These are phyloP conservation scores for Sturmia bella DNA, from an alignment of 2,888 invertebrate genomes.

Conservation along the genomic window DNA sequence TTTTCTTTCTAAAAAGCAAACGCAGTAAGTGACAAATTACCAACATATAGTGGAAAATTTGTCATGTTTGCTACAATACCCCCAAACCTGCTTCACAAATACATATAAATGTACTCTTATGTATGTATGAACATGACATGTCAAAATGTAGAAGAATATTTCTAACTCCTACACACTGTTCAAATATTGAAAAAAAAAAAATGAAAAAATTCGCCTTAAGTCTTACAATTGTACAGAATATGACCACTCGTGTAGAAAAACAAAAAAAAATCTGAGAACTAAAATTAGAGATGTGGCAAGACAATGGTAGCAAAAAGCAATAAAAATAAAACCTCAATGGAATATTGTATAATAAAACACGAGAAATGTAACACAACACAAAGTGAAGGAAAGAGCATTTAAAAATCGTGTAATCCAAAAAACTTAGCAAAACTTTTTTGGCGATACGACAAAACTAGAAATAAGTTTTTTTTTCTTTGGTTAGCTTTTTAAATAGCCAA, in stretches of 20 bases:
- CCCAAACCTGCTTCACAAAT: background rate
- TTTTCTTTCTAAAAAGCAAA: conserved; percentile 10
- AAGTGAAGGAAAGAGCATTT: background rate
- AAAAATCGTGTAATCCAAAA: conserved; percentile 35
- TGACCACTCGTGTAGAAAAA: conserved; percentile 51
- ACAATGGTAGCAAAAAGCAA: conserved; percentile 5
- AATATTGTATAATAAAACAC: conserved; percentile 1
- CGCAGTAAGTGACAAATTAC: conserved; percentile 49
- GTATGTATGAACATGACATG: background rate
- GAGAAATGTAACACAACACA: background rate
- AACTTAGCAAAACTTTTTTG: background rate
- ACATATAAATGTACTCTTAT: background rate
- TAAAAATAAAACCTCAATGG: background rate
- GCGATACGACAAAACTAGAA: background rate
- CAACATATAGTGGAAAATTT: conserved; percentile 55
- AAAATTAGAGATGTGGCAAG: conserved; percentile 38
- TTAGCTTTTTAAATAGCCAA: background rate
- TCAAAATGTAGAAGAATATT: background rate
- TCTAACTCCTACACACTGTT: background rate
- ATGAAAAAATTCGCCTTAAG: conserved; percentile 13
- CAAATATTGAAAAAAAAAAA: conserved; percentile 2
- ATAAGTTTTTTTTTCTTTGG: background rate
- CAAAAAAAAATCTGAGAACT: conserved; percentile 29
- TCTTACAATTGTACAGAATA: no score
- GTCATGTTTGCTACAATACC: conserved; percentile 28